These are phyloP conservation scores for Geococcyx californianus DNA, from an alignment of 2,113 vertebrate species.

Conservation along the genomic window DNA sequence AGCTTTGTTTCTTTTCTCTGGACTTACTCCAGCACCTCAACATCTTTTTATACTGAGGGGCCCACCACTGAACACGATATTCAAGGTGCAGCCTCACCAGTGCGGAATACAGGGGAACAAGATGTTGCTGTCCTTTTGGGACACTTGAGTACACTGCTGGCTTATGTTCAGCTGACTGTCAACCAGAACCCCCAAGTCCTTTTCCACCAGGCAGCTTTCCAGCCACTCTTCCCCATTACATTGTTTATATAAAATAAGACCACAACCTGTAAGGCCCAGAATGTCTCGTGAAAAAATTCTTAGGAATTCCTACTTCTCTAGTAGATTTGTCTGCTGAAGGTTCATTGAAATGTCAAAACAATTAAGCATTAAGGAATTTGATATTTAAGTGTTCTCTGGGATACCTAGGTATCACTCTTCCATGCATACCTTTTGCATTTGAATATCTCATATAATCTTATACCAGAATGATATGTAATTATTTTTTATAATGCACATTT, in stretches of 20 bases:
- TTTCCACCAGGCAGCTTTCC: no score
- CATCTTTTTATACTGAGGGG: no score
- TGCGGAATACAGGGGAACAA: no score
- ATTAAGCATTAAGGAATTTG: accelerated
- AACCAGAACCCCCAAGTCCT: no score
- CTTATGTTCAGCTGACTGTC: no score
- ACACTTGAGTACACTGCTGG: no score
- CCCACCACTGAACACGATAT: no score
- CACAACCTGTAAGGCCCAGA: background rate
- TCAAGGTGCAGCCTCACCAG: no score
- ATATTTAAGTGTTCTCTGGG: background rate
- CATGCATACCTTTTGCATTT: background rate
- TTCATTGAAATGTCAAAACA: background rate
- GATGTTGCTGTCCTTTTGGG: no score
- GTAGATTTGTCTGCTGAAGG: background rate
- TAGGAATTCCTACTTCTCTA: background rate
- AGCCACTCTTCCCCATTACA: no score
- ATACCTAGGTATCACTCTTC: background rate
- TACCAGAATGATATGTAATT: accelerated
- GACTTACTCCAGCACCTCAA: no score
- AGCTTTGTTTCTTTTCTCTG: no score
- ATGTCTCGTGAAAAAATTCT: background rate
- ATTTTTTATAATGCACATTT: background rate
- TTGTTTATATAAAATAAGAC: background rate
- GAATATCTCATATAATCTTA: background rate